These are phyloP conservation scores for Charina bottae DNA, from an alignment of 2,113 vertebrate species.

Conservation along the genomic window DNA sequence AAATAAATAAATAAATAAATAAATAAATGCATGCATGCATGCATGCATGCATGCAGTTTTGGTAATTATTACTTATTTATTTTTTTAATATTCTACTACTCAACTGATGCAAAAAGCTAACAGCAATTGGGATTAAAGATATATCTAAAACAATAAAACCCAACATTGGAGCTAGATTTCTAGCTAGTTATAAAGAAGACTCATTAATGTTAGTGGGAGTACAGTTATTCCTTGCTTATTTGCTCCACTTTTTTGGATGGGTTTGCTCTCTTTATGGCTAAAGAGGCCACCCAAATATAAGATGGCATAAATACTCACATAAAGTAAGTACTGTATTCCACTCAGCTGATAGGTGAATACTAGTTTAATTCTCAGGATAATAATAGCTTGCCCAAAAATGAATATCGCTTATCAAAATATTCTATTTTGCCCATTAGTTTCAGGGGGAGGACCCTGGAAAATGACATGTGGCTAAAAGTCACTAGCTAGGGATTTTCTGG, in stretches of 20 bases:
- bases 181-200: background rate
- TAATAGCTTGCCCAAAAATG: background rate
- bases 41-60: background rate
- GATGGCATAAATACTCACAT: background rate
- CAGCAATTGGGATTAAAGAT: background rate
- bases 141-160: background rate
- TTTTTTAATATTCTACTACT: too few relatives aligned
- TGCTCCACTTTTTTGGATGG: background rate
- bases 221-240: background rate
- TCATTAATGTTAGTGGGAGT: background rate
- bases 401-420: background rate
- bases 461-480: background rate
- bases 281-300: background rate
- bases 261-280: background rate
- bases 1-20: background rate
- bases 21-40: too few relatives aligned
- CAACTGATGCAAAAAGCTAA: background rate
- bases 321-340: background rate
- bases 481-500: background rate
- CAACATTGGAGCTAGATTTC: background rate
- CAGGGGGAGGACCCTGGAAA: background rate
- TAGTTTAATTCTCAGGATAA: background rate
- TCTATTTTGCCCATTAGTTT: background rate
- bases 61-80: background rate
- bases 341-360: background rate